Conservation (phyloP, 2,797 vertebrate species). For the Hafferia zeledoni region DNA sequence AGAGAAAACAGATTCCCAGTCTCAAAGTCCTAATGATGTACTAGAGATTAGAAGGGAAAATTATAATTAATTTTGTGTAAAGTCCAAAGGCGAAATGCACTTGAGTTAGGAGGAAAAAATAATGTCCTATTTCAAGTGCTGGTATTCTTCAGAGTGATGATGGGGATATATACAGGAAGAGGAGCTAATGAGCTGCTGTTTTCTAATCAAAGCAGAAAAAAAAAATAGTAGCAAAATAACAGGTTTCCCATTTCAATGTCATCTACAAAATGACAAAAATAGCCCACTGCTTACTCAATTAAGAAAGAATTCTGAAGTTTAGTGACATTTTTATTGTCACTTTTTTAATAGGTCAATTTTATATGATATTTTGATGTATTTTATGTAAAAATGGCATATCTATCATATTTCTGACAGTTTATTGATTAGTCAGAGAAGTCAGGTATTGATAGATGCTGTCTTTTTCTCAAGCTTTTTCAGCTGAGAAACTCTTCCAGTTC, state of each 20-base stretch:
- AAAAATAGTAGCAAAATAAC: conserved; percentile 38
- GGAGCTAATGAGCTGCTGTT: conserved; percentile 58
- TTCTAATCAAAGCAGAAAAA: conserved; percentile 54
- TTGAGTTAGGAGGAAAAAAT: background rate
- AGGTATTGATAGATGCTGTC: background rate
- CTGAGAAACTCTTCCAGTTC: background rate
- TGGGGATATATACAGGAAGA: conserved; percentile 40
- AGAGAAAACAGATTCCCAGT: conserved; percentile 53
- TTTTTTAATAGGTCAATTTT: background rate
- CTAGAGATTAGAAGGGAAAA: conserved; percentile 55
- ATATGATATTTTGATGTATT: background rate
- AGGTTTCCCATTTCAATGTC: conserved; percentile 35
- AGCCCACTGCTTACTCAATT: background rate
- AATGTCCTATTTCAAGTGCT: conserved; percentile 34
- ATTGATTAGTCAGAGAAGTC: background rate
- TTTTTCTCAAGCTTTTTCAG: background rate
- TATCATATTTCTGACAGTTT: background rate
- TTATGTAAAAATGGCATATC: background rate
- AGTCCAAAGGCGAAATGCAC: conserved; percentile 52
- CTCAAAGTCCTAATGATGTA: conserved; percentile 53
- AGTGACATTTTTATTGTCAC: background rate
- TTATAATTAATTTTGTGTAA: conserved; percentile 60
- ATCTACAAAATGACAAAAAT: conserved; percentile 34
- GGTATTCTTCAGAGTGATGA: conserved; percentile 36
- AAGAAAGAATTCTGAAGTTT: background rate